phyloP scores from a whole-genome alignment of 2,888 invertebrate genomes.

The Tipula helvola region DNA sequence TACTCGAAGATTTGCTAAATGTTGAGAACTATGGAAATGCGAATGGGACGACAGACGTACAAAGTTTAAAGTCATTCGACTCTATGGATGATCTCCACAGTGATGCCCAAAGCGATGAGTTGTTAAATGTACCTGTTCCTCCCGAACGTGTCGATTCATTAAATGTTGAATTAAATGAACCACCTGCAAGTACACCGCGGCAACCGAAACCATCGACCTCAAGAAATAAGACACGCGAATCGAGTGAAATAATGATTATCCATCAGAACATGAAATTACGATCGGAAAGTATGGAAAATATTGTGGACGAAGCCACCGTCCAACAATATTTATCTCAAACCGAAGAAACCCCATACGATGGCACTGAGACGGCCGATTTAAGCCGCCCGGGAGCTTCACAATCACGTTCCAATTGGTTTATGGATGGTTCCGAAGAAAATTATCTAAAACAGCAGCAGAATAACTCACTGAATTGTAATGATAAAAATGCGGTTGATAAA shows the following conservation, averaged over 20 bases:
- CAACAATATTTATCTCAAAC: conserved; percentile 14
- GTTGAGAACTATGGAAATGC: conserved; percentile 55
- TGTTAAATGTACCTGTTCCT: conserved; percentile 40
- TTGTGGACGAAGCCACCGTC: conserved; percentile 21
- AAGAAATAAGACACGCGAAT: neutral
- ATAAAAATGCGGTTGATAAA: conserved; percentile 9
- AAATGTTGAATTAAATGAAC: neutral
- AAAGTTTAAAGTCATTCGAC: conserved; percentile 21
- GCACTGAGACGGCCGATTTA: conserved; percentile 9
- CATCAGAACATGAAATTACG: conserved; percentile 30
- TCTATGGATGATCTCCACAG: conserved; percentile 27
- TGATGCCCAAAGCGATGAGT: conserved; percentile 34
- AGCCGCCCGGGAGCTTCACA: conserved; percentile 12
- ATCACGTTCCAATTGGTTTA: conserved; percentile 32
- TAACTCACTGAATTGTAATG: conserved; percentile 11
- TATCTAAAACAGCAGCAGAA: conserved; percentile 8
- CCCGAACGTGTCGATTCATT: conserved; percentile 53
- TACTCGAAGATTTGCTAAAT: conserved; percentile 53
- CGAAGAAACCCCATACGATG: neutral
- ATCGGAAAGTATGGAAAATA: conserved; percentile 29
- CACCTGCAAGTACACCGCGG: neutral
- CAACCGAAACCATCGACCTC: neutral
- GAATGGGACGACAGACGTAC: conserved; percentile 39
- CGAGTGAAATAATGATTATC: conserved; percentile 21
- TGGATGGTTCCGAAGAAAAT: conserved; percentile 15